Percentiles rank a stretch among this genome's conserved stretches.
Conservation (phyloP, 2,797 vertebrate species). For the Lutra lutra region DNA sequence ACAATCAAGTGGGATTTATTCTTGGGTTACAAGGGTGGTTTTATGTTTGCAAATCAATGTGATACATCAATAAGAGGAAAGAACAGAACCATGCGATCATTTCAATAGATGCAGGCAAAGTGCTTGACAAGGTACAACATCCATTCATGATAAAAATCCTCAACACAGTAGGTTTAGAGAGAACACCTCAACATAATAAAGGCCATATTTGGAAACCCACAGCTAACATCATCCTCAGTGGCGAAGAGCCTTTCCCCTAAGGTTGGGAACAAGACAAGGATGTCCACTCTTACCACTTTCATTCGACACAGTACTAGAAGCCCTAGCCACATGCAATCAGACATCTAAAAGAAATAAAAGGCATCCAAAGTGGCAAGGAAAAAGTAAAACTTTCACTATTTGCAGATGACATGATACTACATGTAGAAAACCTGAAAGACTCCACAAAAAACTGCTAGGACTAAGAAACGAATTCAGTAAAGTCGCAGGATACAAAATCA, state of each 20-base stretch:
- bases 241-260: neutral
- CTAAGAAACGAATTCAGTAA: neutral
- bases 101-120: neutral
- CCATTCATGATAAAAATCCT: neutral
- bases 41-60: no score
- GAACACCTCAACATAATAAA: neutral
- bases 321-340: neutral
- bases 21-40: no score
- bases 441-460: neutral
- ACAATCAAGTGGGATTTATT: no score
- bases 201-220: neutral
- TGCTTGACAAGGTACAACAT: neutral
- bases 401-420: neutral
- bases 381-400: neutral
- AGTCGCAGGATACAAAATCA: neutral
- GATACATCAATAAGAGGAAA: no score
- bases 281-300: neutral
- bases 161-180: neutral
- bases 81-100: neutral
- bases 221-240: neutral
- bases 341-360: neutral
- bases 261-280: neutral
- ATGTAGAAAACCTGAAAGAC: neutral
- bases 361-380: neutral
- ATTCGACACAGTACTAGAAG: neutral